Base-by-base conservation (phyloP, 2,797 vertebrate genomes). In the Microhierax caerulescens region DNA sequence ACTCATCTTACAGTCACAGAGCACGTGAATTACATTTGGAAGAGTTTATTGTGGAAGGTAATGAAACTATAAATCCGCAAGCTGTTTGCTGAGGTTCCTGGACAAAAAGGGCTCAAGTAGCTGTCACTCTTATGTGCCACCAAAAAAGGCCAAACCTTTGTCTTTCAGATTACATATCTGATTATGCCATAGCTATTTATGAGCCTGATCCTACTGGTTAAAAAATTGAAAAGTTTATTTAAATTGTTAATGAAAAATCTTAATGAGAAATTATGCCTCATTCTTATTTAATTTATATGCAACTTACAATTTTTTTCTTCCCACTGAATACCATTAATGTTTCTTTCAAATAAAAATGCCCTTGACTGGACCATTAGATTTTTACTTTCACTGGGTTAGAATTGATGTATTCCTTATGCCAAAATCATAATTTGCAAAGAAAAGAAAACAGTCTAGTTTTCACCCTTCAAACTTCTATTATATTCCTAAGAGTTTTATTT, bases 1-100 rank as follows among this genome's bases (percentile, higher is more conserved):
- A 92, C 84, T 97, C 87, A 73, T 93, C 86, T 91, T 87, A 36
- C 77, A 88, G 63, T 86, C 91, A 91, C 50, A 89, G 28, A 82
- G 16, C 70, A 93, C 6, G 11, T 93, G 91, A 97, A 97, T 97
- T 95, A 97, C 60, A 95, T 77, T 88, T 97, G 86, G 92, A 96
- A 94, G 97, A 95, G 50, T 96, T 91, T 97, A 95, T 88, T 97
- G 73, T 81, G 75, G 83, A 94, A 96, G 64, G 79, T 96, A 98
- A 97, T 87, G 78, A 97, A 77, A 94, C 59, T 79, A 94, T 97
- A 98, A 98, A 97, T 95, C 87, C 94, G 53, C 83, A 95, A 97
- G 70, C n/a, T 74, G 81, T 78, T 87, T 93, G 19, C 47, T 97
- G 94, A 96, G n/a, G 39, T 95, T 93, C 43, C 60, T 87, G 47